Evolutionary conservation across 2,888 invertebrate species (phyloP).

Genomic region (Mystacides longicornis): DNA sequence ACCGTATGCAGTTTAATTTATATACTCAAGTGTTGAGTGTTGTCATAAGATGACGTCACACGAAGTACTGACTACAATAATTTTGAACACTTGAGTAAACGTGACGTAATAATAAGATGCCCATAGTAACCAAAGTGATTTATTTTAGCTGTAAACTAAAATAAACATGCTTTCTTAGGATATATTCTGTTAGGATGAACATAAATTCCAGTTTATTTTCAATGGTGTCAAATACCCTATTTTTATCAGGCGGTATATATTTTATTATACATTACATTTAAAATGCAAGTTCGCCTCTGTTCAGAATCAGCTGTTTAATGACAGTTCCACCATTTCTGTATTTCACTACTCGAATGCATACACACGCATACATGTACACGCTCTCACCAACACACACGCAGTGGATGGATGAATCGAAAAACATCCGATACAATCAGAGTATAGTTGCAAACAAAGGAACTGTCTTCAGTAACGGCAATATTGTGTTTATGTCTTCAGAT

Average conservation of each 20-base stretch:
- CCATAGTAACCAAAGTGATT: too few species aligned
- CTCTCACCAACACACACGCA: conserved; percentile 34
- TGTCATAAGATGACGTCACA: too few species aligned
- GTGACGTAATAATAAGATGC: too few species aligned
- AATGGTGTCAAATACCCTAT: not conserved
- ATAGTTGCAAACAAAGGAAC: conserved; percentile 44
- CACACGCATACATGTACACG: too few species aligned
- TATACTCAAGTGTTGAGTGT: too few species aligned
- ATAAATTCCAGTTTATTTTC: not conserved
- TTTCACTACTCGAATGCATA: too few species aligned
- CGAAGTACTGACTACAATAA: too few species aligned
- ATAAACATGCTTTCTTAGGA: too few species aligned
- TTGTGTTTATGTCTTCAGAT: not conserved
- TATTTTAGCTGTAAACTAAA: too few species aligned
- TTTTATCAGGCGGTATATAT: not conserved
- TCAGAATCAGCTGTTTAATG: conserved; percentile 53
- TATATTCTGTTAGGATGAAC: too few species aligned
- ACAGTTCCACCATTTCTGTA: conserved; percentile 52
- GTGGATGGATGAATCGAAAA: conserved; percentile 54
- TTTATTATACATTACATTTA: not conserved
- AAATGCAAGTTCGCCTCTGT: conserved; percentile 34
- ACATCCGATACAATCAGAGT: conserved; percentile 29
- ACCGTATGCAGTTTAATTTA: too few species aligned
- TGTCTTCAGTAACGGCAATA: not conserved
- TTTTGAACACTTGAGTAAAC: too few species aligned